A percentile compares a stretch with the other conserved stretches of the same genome.
Conservation (phyloP, 2,113 vertebrate species). For the Lethenteron reissneri region DNA sequence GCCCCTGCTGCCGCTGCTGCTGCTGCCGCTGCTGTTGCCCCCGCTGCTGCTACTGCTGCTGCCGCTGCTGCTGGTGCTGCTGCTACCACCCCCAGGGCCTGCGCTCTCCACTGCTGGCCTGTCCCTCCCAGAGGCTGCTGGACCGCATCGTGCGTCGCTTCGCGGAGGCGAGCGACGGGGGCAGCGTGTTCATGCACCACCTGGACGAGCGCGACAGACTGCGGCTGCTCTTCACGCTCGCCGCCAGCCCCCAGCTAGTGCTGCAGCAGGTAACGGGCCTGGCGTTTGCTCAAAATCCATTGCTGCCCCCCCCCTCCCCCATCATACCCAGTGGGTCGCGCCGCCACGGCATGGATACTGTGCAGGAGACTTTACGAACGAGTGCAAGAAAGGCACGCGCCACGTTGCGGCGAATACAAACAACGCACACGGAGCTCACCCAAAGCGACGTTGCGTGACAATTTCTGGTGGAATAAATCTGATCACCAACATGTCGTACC, state of each 20-base stretch:
- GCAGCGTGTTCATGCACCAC: slow-evolving; percentile 52
- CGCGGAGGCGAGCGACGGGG: slow-evolving; percentile 37
- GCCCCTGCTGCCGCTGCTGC: neutral
- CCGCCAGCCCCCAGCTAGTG: slow-evolving; percentile 42
- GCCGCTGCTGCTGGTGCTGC: neutral
- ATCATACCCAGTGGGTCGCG: slow-evolving; percentile 10
- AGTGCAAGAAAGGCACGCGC: neutral
- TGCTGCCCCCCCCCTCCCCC: slow-evolving; percentile 1
- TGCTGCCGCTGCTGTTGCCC: neutral
- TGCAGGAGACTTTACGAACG: neutral
- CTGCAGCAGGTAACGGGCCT: slow-evolving; percentile 27
- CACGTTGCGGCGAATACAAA: neutral
- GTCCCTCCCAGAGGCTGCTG: slow-evolving; percentile 41
- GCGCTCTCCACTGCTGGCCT: slow-evolving; percentile 31
- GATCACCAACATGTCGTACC: neutral
- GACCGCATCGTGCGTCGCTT: slow-evolving; percentile 45
- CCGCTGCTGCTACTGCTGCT: neutral
- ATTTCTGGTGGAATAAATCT: neutral
- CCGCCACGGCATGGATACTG: neutral
- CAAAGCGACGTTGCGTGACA: neutral
- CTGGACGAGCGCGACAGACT: slow-evolving; percentile 36
- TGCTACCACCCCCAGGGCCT: slow-evolving; percentile 22
- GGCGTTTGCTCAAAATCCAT: neutral
- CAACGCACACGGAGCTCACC: neutral
- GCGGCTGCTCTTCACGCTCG: slow-evolving; percentile 40